phyloP scores from a whole-genome alignment of 1,140 invertebrate genomes.

The Aphaenogaster rudis region DNA sequence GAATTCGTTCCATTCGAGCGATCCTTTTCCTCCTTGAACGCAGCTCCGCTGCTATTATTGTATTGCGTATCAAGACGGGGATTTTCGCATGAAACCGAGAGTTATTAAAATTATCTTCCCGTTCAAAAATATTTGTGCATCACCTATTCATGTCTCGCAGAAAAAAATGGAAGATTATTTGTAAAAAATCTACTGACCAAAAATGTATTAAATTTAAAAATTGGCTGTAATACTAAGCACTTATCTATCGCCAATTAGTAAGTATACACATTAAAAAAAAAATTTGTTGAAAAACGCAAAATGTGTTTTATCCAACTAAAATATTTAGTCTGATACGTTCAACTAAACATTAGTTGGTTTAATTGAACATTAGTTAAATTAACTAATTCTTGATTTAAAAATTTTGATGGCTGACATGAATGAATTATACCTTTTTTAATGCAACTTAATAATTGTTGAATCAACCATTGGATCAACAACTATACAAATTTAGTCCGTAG shows the following conservation, averaged over 20 bases:
- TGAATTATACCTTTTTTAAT: too few relatives aligned
- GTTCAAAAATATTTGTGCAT: not conserved
- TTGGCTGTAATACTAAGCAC: not conserved
- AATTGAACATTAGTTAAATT: too few relatives aligned
- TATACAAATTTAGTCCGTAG: too few relatives aligned
- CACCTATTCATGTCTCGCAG: not conserved
- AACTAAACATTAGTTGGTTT: too few relatives aligned
- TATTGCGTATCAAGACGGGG: not conserved
- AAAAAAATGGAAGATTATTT: not conserved
- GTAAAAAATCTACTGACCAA: not conserved
- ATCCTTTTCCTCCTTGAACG: constrained; percentile 54
- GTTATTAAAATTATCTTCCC: constrained; percentile 17
- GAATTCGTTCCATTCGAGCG: constrained; percentile 61
- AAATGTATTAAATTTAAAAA: not conserved
- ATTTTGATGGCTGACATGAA: too few relatives aligned
- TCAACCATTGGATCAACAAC: too few relatives aligned
- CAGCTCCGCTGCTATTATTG: constrained; percentile 43
- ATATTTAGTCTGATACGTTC: too few relatives aligned
- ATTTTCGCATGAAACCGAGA: constrained; percentile 34
- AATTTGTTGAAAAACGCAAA: too few relatives aligned
- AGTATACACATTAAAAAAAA: not conserved
- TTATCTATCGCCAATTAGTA: not conserved
- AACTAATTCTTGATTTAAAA: too few relatives aligned
- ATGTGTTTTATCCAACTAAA: too few relatives aligned
- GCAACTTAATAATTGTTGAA: too few relatives aligned